Conservation (phyloP, 2,113 vertebrate species). For the Pangasianodon hypophthalmus region DNA sequence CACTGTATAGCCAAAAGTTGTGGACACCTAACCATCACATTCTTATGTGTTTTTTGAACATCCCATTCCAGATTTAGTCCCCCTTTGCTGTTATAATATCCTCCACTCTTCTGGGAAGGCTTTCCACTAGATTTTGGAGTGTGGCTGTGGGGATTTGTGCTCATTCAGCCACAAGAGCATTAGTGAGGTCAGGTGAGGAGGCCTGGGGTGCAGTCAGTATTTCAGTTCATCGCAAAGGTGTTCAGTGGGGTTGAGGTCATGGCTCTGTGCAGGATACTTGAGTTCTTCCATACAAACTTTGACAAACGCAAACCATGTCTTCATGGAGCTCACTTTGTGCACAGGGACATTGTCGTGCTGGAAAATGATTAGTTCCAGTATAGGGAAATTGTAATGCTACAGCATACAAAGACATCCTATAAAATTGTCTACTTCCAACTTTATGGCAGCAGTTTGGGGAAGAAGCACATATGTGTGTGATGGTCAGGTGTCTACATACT, state of each 20-base stretch:
- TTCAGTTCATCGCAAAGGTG: not conserved
- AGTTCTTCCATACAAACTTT: not conserved
- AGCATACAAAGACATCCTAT: not conserved
- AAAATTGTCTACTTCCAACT: not conserved
- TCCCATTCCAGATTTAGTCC: not conserved
- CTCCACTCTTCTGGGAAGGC: not conserved
- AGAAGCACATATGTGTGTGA: not conserved
- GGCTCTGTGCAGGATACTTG: not conserved
- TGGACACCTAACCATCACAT: not conserved
- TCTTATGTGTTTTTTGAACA: not conserved
- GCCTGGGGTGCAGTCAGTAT: not conserved
- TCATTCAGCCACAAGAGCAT: too few relatives aligned
- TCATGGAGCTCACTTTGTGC: not conserved
- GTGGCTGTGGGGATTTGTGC: not conserved
- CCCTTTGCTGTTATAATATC: not conserved
- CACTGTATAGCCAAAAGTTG: not conserved
- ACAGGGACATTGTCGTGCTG: too few relatives aligned
- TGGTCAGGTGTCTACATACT: not conserved
- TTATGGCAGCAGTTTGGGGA: not conserved
- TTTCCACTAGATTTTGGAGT: not conserved
- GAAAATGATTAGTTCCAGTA: not conserved
- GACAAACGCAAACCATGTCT: too few relatives aligned
- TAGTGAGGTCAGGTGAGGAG: not conserved
- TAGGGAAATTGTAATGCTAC: not conserved
- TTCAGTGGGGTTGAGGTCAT: not conserved